Evolutionary conservation across 1,140 invertebrate genomes (phyloP).

Genomic region (Pseudomyrmex dendroicus): DNA sequence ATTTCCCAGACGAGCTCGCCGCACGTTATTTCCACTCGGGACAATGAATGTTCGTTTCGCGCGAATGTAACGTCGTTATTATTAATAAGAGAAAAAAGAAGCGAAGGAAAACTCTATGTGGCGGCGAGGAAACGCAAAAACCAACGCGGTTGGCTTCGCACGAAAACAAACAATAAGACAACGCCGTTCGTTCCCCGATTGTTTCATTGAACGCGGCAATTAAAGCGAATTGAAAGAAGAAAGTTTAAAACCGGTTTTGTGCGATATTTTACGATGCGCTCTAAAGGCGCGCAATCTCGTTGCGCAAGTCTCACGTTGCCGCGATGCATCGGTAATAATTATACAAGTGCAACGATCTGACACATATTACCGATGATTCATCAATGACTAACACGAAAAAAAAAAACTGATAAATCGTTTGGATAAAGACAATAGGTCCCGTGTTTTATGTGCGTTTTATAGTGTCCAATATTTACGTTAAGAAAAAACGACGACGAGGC

Average conservation of each 20-base stretch:
- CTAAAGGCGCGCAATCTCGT: not conserved
- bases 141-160: not conserved
- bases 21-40: constrained; percentile 18
- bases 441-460: not conserved
- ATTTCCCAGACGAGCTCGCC: constrained; percentile 20
- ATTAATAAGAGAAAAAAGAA: not conserved
- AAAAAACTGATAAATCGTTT: constrained; percentile 43
- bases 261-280: not conserved
- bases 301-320: constrained; percentile 13
- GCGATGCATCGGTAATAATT: constrained; percentile 29
- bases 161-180: not conserved
- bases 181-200: not conserved
- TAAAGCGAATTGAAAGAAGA: constrained; percentile 6
- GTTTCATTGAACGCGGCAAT: not conserved
- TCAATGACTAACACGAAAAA: constrained; percentile 44
- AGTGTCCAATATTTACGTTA: not conserved
- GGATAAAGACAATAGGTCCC: constrained; percentile 25
- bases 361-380: constrained; percentile 57
- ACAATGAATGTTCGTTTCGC: constrained; percentile 45
- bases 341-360: constrained; percentile 69
- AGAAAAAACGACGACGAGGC: no score
- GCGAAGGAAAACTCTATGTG: no score
- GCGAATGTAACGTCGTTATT: not conserved
- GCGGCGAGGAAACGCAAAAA: no score
- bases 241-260: not conserved